Base-by-base conservation (phyloP, 1,140 invertebrate genomes). In the Hyposmocoma kahamanoa region DNA sequence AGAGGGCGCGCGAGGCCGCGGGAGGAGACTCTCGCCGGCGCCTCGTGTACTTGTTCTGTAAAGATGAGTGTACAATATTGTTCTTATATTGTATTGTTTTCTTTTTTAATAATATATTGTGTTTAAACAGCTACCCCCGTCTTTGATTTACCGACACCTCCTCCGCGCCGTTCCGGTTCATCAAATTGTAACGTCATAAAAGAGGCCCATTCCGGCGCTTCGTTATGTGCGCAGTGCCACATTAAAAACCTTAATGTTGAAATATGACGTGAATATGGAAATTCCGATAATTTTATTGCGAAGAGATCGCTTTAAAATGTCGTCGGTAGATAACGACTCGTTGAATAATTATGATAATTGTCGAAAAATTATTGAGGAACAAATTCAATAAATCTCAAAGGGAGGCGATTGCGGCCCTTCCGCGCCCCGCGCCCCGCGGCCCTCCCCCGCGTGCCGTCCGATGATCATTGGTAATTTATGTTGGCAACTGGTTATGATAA, bases 71-170 rank as follows among this genome's bases (percentile, higher is more conserved):
- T 72, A 77, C 78, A 77, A 79, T 79, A 79, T 74, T 69, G 68
- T 78, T 82, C 75, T 72, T 81, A 72, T 76, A 82, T 73, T 77
- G 75, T 79, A 77, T 79, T 79, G 72, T 79, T 82, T 82, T 76
- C 72, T 82, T 82, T 79, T 82, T 75, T 79, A 79, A 76, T 82
- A 82, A 82, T 82, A 82, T 82, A 82, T 82, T 79, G 74, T 79
- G 75, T 82, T 82, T 82, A 82, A 82, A 79, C 63, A 46, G 67
- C 61, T 28, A 49, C 19, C 28, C 10, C 18, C 18, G 32, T 8
- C n/a, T 36, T 36, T 36, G 32, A 36, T 36, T 36, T 36, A 26
- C 18, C 11, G n/a, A n/a, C n/a, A n/a, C n/a, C n/a, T n/a, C n/a
- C n/a, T n/a, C n/a, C n/a, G n/a, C n/a, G n/a, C n/a, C n/a, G n/a